Evolutionary conservation across 2,888 invertebrate genomes (phyloP).

Genomic region (Latrodectus elegans): DNA sequence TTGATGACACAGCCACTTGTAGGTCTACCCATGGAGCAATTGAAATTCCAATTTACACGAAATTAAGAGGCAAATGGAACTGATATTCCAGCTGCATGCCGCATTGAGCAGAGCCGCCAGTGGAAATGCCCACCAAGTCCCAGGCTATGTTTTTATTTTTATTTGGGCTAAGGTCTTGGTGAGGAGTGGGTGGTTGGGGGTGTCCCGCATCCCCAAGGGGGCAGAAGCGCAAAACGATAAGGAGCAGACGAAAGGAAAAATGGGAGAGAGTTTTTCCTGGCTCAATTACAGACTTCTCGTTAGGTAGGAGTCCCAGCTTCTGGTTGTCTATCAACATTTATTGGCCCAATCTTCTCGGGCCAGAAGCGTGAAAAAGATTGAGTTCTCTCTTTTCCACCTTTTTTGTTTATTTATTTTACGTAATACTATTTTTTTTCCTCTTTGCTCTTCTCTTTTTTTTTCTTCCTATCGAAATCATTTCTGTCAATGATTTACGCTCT

Average conservation of each 20-base stretch:
- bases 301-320: slow-evolving; percentile 28
- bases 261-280: slow-evolving; percentile 29
- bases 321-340: slow-evolving; percentile 63
- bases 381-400: slow-evolving; percentile 10
- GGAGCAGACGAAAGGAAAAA: slow-evolving; percentile 30
- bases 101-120: background rate
- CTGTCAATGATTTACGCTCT: background rate
- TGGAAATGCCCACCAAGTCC: background rate
- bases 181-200: background rate
- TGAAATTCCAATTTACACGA: no score
- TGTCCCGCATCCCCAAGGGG: slow-evolving; percentile 23
- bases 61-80: no score
- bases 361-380: slow-evolving; percentile 55
- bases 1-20: no score
- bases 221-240: slow-evolving; percentile 9
- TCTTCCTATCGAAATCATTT: background rate
- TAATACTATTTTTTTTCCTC: background rate
- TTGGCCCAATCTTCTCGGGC: slow-evolving; percentile 54
- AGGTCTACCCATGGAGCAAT: no score
- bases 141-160: slow-evolving; percentile 1
- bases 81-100: no score
- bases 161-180: background rate
- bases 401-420: slow-evolving; percentile 5
- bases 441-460: background rate
- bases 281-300: slow-evolving; percentile 59